These are phyloP conservation scores for Echeneis naucrates DNA, from an alignment of 2,797 vertebrate genomes.

Conservation along the genomic window DNA sequence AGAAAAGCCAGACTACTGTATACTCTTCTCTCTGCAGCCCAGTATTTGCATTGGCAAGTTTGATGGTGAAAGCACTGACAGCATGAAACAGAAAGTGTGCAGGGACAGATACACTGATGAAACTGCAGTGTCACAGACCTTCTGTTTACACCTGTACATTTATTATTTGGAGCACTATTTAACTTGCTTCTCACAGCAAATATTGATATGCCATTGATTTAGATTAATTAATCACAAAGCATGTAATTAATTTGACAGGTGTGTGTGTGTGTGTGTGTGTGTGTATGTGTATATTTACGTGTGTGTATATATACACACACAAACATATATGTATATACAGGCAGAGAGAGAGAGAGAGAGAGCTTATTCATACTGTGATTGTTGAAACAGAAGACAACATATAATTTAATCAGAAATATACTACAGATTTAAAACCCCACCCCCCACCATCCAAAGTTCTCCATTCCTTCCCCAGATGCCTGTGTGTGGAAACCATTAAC, in stretches of 20 bases:
- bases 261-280: conserved; percentile 30
- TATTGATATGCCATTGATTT: too few relatives aligned
- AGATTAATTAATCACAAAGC: neutral
- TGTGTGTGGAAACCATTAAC: conserved; percentile 47
- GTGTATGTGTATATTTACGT: neutral
- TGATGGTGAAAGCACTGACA: neutral
- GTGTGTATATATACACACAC: neutral
- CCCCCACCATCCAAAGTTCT: conserved; percentile 53
- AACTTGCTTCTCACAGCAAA: neutral
- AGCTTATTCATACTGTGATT: conserved; percentile 97
- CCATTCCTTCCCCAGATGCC: conserved; percentile 44
- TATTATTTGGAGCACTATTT: neutral
- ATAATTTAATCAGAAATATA: conserved; percentile 89
- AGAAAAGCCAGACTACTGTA: neutral
- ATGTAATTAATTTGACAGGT: neutral
- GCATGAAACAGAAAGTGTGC: neutral
- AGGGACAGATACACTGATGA: neutral
- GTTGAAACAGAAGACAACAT: conserved; percentile 91
- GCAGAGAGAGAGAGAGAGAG: conserved; percentile 59
- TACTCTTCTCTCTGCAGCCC: neutral
- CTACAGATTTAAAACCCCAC: conserved; percentile 85
- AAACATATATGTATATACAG: conserved; percentile 31
- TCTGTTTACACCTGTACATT: neutral
- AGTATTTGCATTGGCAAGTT: neutral
- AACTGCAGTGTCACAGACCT: neutral